phyloP scores from a whole-genome alignment of 2,888 invertebrate species.

The Cephus pygmeus region DNA sequence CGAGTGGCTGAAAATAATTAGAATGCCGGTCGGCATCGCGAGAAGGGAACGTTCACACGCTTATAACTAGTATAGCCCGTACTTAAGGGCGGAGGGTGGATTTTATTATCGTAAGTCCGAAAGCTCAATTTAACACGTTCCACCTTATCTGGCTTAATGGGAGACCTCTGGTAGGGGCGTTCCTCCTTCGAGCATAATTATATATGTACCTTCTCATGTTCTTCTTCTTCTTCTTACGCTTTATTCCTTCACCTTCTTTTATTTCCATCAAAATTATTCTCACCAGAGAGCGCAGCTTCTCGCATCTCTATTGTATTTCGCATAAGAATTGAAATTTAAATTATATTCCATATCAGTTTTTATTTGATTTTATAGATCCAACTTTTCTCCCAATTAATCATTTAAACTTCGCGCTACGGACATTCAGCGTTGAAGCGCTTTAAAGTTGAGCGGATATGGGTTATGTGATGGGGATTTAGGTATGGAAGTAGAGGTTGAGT shows the following conservation, averaged over 20 bases:
- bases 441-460: conserved; percentile 3
- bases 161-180: neutral
- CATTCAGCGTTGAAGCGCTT: neutral
- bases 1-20: conserved; percentile 1
- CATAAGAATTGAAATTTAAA: neutral
- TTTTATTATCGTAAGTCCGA: conserved; percentile 1
- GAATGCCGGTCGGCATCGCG: neutral
- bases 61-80: neutral
- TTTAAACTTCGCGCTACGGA: neutral
- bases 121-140: conserved; percentile 5
- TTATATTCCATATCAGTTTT: neutral
- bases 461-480: conserved; percentile 5
- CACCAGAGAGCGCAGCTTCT: neutral
- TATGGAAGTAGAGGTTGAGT: conserved; percentile 10
- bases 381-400: neutral
- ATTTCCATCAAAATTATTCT: neutral
- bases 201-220: neutral
- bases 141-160: neutral
- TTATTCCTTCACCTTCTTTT: neutral
- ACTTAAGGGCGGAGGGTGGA: neutral
- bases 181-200: neutral
- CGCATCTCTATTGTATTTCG: neutral
- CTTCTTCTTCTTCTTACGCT: neutral
- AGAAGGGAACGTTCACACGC: neutral
- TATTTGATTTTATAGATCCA: neutral